Evolutionary conservation across 2,888 invertebrate genomes (phyloP), one percentile per base, ranked within the genome.

Genomic region (Hemaris fuciformis): DNA sequence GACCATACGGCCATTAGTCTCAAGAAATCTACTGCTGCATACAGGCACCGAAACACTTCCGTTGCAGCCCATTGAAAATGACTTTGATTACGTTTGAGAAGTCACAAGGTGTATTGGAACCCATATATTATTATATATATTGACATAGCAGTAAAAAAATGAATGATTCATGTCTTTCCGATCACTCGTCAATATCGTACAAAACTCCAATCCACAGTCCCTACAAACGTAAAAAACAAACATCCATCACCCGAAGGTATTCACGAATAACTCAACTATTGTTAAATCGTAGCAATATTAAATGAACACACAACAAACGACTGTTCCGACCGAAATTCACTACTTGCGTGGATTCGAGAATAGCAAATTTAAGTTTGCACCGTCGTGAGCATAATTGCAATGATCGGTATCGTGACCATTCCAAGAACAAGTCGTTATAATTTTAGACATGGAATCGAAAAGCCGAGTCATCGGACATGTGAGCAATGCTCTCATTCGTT

Each of bases 361-460:
- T 34, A 25, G 57, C 57, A 57, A 58, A 75, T 34, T 53, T 69
- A 78, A 65, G 58, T 72, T 83, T 71, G 84, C 79, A 67, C 66
- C 71, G 67, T 69, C 73, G 75, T 76, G 81, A 74, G 80, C 80
- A 84, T 89, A 88, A 90, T 90, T 89, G 88, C 85, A 86, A 88
- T 89, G 85, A 84, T 76, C 78, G 79, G 71, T 84, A 84, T 88
- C 88, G 87, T 87, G 89, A 87, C 85, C 85, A 80, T 76, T 81
- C 77, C 70, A 72, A 78, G 82, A 84, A 79, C 81, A 87, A 83
- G 86, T 89, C 87, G 88, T 88, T 89, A 87, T 84, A 84, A 87
- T 88, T 89, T 87, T 81, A 84, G 82, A 87, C 88, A 85, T 89
- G 88, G 84, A 88, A 87, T 88, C 84, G 84, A 84, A 85, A 88